Base-by-base conservation (phyloP, 2,888 invertebrate genomes). In the Achlya flavicornis region DNA sequence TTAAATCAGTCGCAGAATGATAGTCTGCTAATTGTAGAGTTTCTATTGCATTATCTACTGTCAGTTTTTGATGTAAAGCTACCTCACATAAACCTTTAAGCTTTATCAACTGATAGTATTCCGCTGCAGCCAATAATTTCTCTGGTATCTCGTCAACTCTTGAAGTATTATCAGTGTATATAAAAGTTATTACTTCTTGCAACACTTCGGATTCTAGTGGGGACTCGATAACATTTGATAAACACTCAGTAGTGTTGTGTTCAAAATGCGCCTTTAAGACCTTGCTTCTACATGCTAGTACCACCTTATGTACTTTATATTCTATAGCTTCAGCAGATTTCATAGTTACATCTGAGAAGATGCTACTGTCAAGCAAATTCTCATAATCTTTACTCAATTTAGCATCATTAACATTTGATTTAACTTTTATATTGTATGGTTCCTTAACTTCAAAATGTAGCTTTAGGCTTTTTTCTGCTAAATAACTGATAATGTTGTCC, bases 251-350 rank as follows among this genome's bases (percentile, higher is more conserved):
- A 58, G 92, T 93, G 68, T 92, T 92, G 63, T 93, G 92, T 65
- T 91, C 89, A 78, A 93, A 93, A 71, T 93, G 90, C 38, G 93
- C 93, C 66, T 90, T 92, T 8, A 93, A 66, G 0, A 93, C 93
- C 32, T 82, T 85, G 81, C 93, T 93, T 32, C 93, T 79, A 67
- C 88, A 89, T 0, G 93, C 91, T 53, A 93, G 69, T 2, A 93
- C 87, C 35, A 90, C 91, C 70, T 93, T 93, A 63, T 93, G 93
- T 0, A 91, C 89, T 75, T 87, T 88, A 63, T 83, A 91, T 66
- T 92, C 91, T 14, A 77, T 73, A 6, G 82, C 83, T 66, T 93
- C 93, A 35, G 76, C 84, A 61, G 92, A 92, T 74, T 88, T 92
- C 78, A 93, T 92, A 4, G 77, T 86, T 0, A 92, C 84, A 84